Percentiles rank a stretch among this genome's conserved stretches.
Conservation (phyloP, 2,888 invertebrate genomes). For the Sesia bembeciformis region DNA sequence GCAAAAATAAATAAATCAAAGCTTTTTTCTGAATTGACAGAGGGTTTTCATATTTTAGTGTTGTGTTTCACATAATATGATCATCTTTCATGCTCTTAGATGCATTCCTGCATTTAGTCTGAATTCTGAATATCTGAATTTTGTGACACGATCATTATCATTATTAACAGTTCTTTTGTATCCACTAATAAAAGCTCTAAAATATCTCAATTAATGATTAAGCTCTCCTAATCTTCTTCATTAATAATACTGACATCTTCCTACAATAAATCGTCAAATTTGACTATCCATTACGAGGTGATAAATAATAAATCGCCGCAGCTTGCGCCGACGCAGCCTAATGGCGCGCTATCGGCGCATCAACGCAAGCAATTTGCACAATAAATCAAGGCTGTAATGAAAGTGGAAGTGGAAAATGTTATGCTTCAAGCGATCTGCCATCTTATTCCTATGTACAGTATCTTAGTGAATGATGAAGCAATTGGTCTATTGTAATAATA, state of each 20-base stretch:
- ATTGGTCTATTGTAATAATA: too few relatives aligned
- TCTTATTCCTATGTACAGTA: background rate
- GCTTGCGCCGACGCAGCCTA: constrained; percentile 1
- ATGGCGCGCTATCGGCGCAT: constrained; percentile 2
- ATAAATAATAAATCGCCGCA: background rate
- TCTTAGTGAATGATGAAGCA: too few relatives aligned
- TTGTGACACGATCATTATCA: background rate
- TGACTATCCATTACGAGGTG: background rate
- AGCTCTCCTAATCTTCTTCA: background rate
- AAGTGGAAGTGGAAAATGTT: constrained; percentile 2
- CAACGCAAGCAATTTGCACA: constrained; percentile 1
- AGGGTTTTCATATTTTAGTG: too few relatives aligned
- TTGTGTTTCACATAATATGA: too few relatives aligned
- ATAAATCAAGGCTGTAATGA: constrained; percentile 2
- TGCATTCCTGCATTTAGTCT: too few relatives aligned
- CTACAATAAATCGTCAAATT: background rate
- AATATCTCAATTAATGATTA: too few relatives aligned
- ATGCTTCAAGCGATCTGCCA: background rate
- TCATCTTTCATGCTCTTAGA: too few relatives aligned
- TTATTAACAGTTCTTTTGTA: background rate
- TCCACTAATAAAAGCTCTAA: too few relatives aligned
- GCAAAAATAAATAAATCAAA: too few relatives aligned
- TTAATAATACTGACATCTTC: background rate
- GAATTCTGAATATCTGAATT: background rate
- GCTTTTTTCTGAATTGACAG: too few relatives aligned